phyloP scores from a whole-genome alignment of 2,888 invertebrate species.

The Cheilosia grossa region DNA sequence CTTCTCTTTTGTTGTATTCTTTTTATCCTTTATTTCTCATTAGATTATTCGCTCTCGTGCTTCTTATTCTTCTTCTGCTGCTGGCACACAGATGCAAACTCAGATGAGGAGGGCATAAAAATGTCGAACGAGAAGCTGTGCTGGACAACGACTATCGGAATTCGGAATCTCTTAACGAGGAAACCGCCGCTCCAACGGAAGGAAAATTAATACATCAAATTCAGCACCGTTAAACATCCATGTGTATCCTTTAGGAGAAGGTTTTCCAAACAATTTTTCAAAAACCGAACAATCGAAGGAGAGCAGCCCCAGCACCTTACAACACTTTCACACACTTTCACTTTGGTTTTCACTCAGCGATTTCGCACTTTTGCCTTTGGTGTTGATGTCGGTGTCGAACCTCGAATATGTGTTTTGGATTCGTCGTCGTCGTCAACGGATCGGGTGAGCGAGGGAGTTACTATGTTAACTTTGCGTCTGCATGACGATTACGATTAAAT shows the following conservation, averaged over 20 bases:
- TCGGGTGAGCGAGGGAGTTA: constrained; percentile 12
- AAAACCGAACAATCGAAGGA: constrained; percentile 17
- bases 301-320: constrained; percentile 11
- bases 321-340: constrained; percentile 72
- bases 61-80: constrained; percentile 34
- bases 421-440: constrained; percentile 26
- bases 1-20: constrained; percentile 66
- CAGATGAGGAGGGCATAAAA: constrained; percentile 51
- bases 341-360: constrained; percentile 63
- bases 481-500: constrained; percentile 60
- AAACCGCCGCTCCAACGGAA: constrained; percentile 19
- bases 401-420: constrained; percentile 36
- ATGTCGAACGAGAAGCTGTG: constrained; percentile 48
- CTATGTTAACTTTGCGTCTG: constrained; percentile 60
- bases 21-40: constrained; percentile 72
- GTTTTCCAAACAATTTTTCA: constrained; percentile 15
- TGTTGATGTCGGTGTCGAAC: constrained; percentile 38
- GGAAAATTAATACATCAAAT: constrained; percentile 22
- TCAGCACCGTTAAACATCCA: constrained; percentile 25
- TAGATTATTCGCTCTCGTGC: constrained; percentile 60
- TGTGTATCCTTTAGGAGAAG: constrained; percentile 2
- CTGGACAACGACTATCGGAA: constrained; percentile 44
- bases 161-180: constrained; percentile 25
- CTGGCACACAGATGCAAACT: constrained; percentile 54
- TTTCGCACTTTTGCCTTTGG: constrained; percentile 50